Evolutionary conservation across 2,888 invertebrate genomes (phyloP), one percentile per base, ranked within the genome.

Genomic region (Hofmannophila pseudospretella): DNA sequence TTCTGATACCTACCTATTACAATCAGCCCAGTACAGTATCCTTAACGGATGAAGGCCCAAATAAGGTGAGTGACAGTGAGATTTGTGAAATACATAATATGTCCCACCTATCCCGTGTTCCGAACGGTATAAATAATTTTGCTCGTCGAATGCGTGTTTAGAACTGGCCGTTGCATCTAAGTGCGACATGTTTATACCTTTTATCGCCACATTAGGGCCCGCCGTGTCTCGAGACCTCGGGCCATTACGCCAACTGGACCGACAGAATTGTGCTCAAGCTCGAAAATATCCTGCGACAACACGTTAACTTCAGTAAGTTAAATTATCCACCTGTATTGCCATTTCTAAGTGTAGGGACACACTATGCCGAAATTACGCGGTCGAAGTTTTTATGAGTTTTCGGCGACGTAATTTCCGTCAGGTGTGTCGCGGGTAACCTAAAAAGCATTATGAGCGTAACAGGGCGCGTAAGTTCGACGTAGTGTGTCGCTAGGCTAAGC

Each of bases 181-280:
- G 41, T 42, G 41, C 39, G 45, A 49, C 47, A 54, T 52, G 39
- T 47, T 45, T 46, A 46, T 40, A 40, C 31, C 37, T 34, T 37
- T 37, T 52, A 52, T 52, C 49, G 45, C 36, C 44, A 47, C 51
- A 58, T 53, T 51, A 55, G 44, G 39, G 41, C 41, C 38, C 42
- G 43, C 43, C 56, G 51, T 51, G 48, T 48, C 46, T 44, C 47
- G 45, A 50, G 48, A 52, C 34, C 57, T 39, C 25, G 42, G 42
- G 45, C 47, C 51, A 61, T 67, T 65, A 64, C 56, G 51, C 52
- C 58, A 51, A 56, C 54, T 49, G 45, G 44, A 52, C 47, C 40
- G 51, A 51, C 46, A 43, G 52, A 54, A 62, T 56, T 56, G 55
- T 57, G 51, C 51, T 51, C 47, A 47, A 49, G 47, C 51, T 63